Evolutionary conservation across 2,888 invertebrate genomes (phyloP), one percentile per base, ranked within the genome.

Genomic region (Ferdinandea cuprea): DNA sequence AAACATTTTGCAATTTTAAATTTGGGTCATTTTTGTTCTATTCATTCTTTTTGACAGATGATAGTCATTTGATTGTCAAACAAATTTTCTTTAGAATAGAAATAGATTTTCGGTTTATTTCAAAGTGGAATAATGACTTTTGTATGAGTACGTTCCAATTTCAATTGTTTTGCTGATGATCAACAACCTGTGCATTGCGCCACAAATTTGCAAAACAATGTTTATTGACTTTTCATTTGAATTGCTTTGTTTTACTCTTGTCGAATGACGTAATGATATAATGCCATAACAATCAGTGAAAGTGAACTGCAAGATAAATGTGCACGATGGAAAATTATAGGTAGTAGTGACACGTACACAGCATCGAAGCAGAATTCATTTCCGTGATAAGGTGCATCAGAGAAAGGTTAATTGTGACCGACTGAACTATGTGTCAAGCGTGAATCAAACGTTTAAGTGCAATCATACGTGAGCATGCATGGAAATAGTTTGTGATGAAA

Each of bases 171-270:
- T n/a, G n/a, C n/a, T n/a, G n/a, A 42, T 42, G 2, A 9, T 11
- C 9, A 7, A 21, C 32, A 1, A 15, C 9, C 19, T 59, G 11
- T 17, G 17, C 6, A 4, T 13, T 54, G 25, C 9, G 28, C 17
- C 54, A 37, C 46, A 71, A 59, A 30, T 42, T 48, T 69, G 48
- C 40, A 54, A n/a, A 37, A 54, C 30, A 54, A 17, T 77, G 54
- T 40, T 32, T 63, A 71, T 71, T 54, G 40, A 48, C 37, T 63
- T 13, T 15, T 48, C 48, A 48, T 17, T 54, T 35, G 11, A 25
- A 25, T 25, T 8, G 15, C 37, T 54, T 37, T 54, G 25, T 19
- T 40, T 28, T 40, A 28, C 11, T 44, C 46, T 63, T 15, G 35
- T 52, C 32, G 32, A 9, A 4, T 72, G 25, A 2, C 25, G 25